Evolutionary conservation across 2,113 vertebrate genomes (phyloP).

Genomic region (Lepus americanus): DNA sequence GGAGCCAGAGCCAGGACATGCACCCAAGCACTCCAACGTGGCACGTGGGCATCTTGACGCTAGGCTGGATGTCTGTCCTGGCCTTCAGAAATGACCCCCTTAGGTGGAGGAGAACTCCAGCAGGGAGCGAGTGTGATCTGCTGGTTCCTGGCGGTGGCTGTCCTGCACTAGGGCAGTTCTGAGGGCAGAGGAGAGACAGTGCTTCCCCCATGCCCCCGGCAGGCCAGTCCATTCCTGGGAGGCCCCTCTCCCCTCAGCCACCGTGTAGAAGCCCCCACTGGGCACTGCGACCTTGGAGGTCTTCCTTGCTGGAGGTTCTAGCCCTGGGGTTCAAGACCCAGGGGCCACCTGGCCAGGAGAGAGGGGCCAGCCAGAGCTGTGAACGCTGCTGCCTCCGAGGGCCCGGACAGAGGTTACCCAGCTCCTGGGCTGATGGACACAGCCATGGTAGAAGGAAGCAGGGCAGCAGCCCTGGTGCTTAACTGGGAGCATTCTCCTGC

Average conservation of each 20-base stretch:
- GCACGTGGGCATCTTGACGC: too few species aligned
- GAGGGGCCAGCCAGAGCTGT: not conserved
- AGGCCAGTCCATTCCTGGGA: not conserved
- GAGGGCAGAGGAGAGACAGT: not conserved
- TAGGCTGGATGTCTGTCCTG: too few species aligned
- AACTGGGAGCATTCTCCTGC: not conserved
- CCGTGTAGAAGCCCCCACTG: not conserved
- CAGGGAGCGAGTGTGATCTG: not conserved
- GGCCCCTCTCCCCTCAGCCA: not conserved
- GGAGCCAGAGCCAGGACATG: too few species aligned
- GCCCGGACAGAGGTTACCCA: not conserved
- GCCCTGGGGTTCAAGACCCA: not conserved
- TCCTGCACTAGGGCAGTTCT: not conserved
- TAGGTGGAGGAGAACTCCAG: not conserved
- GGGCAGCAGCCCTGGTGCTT: not conserved
- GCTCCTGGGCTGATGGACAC: too few species aligned
- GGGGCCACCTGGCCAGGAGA: not conserved
- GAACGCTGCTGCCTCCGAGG: not conserved
- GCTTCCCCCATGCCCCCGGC: not conserved
- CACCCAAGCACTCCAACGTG: too few species aligned
- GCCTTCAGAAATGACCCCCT: not conserved
- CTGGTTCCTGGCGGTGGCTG: not conserved
- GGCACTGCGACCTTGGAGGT: accelerated
- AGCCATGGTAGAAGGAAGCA: too few species aligned
- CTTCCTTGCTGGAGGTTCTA: too few species aligned